These are phyloP conservation scores for Turritopsis dohrnii DNA, from an alignment of 30 jellyfish, hydroid and myxozoan genomes.

Conservation along the genomic window DNA sequence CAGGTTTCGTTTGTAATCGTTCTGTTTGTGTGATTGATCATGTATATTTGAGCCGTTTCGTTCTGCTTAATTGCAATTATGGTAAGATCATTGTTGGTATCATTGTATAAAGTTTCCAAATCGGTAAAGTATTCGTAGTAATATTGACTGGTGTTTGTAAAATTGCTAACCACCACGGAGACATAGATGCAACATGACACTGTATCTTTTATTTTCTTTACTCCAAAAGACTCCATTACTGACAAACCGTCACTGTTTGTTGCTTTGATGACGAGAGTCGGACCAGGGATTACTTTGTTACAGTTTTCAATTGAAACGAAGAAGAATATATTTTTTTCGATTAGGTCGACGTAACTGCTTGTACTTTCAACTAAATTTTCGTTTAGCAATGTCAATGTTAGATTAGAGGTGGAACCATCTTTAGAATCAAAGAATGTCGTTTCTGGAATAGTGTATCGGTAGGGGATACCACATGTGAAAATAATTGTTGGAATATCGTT, in stretches of 20 bases:
- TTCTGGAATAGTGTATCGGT: conserved; percentile 12
- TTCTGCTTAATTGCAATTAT: neutral
- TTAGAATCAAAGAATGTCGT: conserved; percentile 10
- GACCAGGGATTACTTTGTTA: neutral
- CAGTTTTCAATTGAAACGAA: conserved; percentile 15
- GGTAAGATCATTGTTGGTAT: neutral
- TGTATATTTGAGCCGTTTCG: neutral
- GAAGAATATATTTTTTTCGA: neutral
- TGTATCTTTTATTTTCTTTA: neutral
- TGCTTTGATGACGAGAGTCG: conserved; percentile 9
- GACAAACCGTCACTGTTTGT: conserved; percentile 17
- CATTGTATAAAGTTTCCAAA: conserved; percentile 7
- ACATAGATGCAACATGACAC: conserved; percentile 18
- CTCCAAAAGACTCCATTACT: conserved; percentile 21
- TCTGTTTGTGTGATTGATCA: conserved; percentile 12
- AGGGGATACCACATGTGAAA: conserved; percentile 32
- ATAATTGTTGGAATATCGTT: conserved; percentile 16
- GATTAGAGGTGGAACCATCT: conserved; percentile 14
- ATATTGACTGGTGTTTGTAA: neutral
- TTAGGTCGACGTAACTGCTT: neutral
- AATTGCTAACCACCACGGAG: neutral
- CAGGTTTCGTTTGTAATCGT: conserved; percentile 28
- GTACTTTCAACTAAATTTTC: neutral
- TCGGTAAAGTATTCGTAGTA: neutral
- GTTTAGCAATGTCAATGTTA: neutral